Conservation (phyloP, 1,140 invertebrate genomes). For the Oedothorax gibbosus region DNA sequence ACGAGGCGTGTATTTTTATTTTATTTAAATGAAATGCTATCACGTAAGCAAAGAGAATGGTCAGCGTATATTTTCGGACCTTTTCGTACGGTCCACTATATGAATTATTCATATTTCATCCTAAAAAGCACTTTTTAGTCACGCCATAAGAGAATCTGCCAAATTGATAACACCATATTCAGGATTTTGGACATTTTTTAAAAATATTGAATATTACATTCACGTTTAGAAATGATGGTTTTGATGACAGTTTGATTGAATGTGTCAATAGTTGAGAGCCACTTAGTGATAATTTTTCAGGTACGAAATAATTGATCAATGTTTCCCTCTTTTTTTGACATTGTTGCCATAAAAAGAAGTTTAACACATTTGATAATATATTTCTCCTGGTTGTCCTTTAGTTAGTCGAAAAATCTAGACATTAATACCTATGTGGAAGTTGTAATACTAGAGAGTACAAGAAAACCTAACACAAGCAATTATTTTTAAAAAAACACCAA, state of each 20-base stretch:
- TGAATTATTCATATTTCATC: constrained; percentile 30
- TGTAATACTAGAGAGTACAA: too few relatives aligned
- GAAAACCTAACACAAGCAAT: too few relatives aligned
- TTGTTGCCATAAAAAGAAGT: too few relatives aligned
- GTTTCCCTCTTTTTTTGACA: background rate
- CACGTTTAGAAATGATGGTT: too few relatives aligned
- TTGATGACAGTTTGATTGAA: background rate
- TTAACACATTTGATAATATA: too few relatives aligned
- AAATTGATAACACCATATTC: constrained; percentile 38
- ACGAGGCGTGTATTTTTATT: background rate
- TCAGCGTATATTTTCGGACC: background rate
- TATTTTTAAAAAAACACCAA: too few relatives aligned
- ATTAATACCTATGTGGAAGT: too few relatives aligned
- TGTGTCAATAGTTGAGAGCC: background rate
- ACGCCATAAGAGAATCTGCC: constrained; percentile 25
- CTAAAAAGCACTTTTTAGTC: background rate
- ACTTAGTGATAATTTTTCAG: background rate
- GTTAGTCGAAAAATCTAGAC: too few relatives aligned
- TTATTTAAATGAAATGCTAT: constrained; percentile 42
- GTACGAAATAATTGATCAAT: background rate
- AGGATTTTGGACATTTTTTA: background rate
- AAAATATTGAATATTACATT: too few relatives aligned
- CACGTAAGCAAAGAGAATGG: constrained; percentile 21
- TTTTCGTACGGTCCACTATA: background rate
- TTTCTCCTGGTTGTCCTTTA: too few relatives aligned